Evolutionary conservation across 2,888 invertebrate species (phyloP).

Genomic region (Hedya salicella): DNA sequence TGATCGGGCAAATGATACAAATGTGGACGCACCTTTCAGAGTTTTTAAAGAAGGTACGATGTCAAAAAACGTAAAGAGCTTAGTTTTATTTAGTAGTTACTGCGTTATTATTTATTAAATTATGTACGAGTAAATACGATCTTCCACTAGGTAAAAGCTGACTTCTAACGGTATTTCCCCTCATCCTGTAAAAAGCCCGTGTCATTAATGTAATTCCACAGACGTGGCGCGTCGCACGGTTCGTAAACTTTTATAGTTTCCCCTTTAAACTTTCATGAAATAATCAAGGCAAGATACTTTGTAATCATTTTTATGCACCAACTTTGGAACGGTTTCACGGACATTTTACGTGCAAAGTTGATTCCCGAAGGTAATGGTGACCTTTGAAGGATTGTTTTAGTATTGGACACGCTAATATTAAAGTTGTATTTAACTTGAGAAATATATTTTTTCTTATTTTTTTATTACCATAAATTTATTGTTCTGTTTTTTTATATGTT

Average conservation of each 20-base stretch:
- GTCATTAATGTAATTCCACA: constrained; percentile 64
- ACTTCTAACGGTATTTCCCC: constrained; percentile 4
- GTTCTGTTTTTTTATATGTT: no score
- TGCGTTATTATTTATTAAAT: no score
- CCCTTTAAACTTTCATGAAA: constrained; percentile 70
- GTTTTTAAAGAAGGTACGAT: no score
- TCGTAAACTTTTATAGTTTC: constrained; percentile 75
- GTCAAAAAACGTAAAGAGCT: no score
- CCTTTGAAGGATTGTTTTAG: constrained; percentile 31
- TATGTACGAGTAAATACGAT: no score
- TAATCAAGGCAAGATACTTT: constrained; percentile 69
- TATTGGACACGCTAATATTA: no score
- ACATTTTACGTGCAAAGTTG: constrained; percentile 49
- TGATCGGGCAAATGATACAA: no score
- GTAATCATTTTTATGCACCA: constrained; percentile 69
- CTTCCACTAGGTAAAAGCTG: background rate
- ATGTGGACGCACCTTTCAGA: no score
- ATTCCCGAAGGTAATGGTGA: constrained; percentile 40
- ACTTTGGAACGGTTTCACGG: constrained; percentile 60
- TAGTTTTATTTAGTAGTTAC: no score
- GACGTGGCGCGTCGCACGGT: constrained; percentile 58
- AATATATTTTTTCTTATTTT: background rate
- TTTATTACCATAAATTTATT: no score
- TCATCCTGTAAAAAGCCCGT: constrained; percentile 50
- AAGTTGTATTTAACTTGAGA: constrained; percentile 44